Conservation (phyloP, 2,113 vertebrate genomes). For the Hippoglossus stenolepis region DNA sequence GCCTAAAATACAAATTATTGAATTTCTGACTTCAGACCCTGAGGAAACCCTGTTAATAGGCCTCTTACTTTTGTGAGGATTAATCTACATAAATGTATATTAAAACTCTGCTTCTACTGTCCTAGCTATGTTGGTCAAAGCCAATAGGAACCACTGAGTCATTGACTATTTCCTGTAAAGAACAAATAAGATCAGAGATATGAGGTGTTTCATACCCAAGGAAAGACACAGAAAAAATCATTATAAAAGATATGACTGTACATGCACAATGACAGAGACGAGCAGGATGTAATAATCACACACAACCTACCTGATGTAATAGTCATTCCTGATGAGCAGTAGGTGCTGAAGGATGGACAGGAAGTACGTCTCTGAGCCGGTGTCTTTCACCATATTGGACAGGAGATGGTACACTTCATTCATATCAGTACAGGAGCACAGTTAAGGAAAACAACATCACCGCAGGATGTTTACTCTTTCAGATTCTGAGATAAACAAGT, state of each 20-base stretch:
- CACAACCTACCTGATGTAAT: conserved; percentile 91
- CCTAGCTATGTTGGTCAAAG: neutral
- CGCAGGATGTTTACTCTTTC: neutral
- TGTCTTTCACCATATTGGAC: conserved; percentile 97
- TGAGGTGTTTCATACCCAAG: neutral
- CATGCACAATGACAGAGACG: neutral
- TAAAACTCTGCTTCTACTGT: neutral
- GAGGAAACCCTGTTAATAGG: no score
- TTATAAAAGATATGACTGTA: neutral
- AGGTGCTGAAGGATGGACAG: conserved; percentile 97
- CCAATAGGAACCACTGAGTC: neutral
- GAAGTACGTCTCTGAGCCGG: conserved; percentile 91
- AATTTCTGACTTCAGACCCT: no score
- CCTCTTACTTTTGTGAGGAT: neutral
- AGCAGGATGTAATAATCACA: neutral
- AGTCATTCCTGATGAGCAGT: conserved; percentile 96
- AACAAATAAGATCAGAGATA: neutral
- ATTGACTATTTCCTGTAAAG: neutral
- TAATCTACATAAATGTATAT: neutral
- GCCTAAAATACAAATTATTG: no score
- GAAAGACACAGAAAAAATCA: neutral
- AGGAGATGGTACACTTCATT: conserved; percentile 95
- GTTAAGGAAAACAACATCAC: conserved; percentile 84
- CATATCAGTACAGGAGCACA: conserved; percentile 86
- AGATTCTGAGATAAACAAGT: neutral